phyloP scores from a whole-genome alignment of 2,113 vertebrate genomes.

The Butorides virescens region DNA sequence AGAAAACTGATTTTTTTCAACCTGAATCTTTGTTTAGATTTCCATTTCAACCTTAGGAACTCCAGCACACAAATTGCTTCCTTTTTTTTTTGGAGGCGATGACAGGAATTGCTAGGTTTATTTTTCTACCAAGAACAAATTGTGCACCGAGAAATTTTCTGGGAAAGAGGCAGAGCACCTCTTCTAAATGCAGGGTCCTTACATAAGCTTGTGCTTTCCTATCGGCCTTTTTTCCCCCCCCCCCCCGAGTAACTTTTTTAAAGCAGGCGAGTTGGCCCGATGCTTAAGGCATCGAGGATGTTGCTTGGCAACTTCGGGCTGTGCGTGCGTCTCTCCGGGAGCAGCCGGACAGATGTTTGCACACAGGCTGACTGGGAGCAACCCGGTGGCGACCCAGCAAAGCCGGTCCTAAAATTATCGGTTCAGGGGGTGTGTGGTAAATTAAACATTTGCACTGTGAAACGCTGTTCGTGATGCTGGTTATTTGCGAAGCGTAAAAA shows the following conservation, averaged over 20 bases:
- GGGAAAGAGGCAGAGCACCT: neutral
- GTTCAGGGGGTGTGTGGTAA: neutral
- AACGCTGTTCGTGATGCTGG: neutral
- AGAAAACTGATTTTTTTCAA: neutral
- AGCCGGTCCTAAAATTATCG: neutral
- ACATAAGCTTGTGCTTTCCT: neutral
- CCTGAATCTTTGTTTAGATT: neutral
- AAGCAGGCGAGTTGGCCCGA: neutral
- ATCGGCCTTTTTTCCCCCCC: neutral
- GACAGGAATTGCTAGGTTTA: neutral
- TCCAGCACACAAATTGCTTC: neutral
- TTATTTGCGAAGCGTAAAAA: neutral
- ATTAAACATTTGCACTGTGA: constrained; percentile 39
- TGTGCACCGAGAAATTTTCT: neutral
- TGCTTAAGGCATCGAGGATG: neutral
- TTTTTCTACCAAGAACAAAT: neutral
- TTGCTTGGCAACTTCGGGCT: constrained; percentile 35
- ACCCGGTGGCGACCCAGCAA: neutral
- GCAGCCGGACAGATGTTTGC: constrained; percentile 51
- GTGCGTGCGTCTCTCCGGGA: neutral
- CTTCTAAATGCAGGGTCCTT: neutral
- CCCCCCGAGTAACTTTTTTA: neutral
- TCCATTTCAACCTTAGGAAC: neutral
- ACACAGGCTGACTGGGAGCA: neutral
- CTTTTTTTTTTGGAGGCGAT: neutral